Conservation (phyloP, 1,140 invertebrate genomes). For the Drosophila simulans region DNA sequence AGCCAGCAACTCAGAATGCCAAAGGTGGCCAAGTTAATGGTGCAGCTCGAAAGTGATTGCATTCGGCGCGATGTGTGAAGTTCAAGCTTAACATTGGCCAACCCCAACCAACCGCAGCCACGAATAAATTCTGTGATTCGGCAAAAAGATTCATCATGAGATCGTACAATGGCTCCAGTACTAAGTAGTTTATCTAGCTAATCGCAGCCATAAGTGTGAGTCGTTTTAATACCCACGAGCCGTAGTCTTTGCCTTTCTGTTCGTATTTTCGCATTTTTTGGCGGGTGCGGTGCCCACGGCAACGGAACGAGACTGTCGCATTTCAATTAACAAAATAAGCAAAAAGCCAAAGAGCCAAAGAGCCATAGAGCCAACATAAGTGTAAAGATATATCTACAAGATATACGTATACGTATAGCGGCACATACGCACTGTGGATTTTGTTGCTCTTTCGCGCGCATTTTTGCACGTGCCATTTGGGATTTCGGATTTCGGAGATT, state of each 20-base stretch:
- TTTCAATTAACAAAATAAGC: slow-evolving; percentile 80
- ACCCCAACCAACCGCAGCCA: not conserved
- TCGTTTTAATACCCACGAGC: slow-evolving; percentile 20
- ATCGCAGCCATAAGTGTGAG: slow-evolving; percentile 25
- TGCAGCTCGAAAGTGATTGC: slow-evolving; percentile 48
- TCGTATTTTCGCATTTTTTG: not conserved
- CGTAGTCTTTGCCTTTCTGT: not conserved
- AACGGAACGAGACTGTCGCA: slow-evolving; percentile 52
- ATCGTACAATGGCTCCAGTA: slow-evolving; percentile 11
- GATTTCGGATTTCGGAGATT: slow-evolving; percentile 1
- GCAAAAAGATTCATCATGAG: slow-evolving; percentile 41
- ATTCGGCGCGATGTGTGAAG: slow-evolving; percentile 33
- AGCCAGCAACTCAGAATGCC: slow-evolving; percentile 38
- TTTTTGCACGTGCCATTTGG: slow-evolving; percentile 47
- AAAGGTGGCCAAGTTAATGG: slow-evolving; percentile 47
- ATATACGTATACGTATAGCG: not conserved
- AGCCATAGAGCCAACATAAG: slow-evolving; percentile 21
- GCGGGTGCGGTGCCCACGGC: slow-evolving; percentile 46
- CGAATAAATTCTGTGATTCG: slow-evolving; percentile 26
- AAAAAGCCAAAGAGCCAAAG: slow-evolving; percentile 54
- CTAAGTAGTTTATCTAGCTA: slow-evolving; percentile 35
- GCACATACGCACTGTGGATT: slow-evolving; percentile 27
- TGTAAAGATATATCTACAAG: slow-evolving; percentile 1
- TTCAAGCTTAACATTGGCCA: slow-evolving; percentile 41
- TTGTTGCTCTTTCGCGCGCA: slow-evolving; percentile 38